phyloP scores from a whole-genome alignment of 2,888 invertebrate genomes.

The Ecdyonurus torrentis region DNA sequence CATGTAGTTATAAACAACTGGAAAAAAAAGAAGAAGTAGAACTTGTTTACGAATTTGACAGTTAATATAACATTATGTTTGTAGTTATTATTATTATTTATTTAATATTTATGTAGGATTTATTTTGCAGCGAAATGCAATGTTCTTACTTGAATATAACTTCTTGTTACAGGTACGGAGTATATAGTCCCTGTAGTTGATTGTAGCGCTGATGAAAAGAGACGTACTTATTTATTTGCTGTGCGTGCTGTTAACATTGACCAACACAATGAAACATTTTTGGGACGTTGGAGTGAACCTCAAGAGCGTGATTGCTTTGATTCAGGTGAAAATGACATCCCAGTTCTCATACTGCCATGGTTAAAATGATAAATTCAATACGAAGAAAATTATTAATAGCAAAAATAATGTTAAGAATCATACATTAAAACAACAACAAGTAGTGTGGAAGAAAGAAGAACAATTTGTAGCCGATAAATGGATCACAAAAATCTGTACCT shows the following conservation, averaged over 20 bases:
- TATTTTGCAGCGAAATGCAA: no score
- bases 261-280: slow-evolving; percentile 17
- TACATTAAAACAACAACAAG: not conserved
- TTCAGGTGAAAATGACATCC: slow-evolving; percentile 18
- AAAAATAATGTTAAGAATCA: not conserved
- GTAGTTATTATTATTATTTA: no score
- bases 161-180: slow-evolving; percentile 18
- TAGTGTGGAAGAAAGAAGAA: not conserved
- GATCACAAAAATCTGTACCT: no score
- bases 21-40: no score
- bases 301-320: slow-evolving; percentile 25
- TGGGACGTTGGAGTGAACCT: slow-evolving; percentile 27
- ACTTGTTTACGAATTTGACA: no score
- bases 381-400: no score
- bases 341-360: not conserved
- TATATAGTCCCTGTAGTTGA: slow-evolving; percentile 23
- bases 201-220: slow-evolving; percentile 21
- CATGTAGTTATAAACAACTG: no score
- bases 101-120: no score
- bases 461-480: not conserved
- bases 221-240: slow-evolving; percentile 20
- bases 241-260: slow-evolving; percentile 27
- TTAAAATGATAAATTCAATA: not conserved
- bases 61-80: no score
- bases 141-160: no score